Conservation (phyloP, 2,888 invertebrate species). For the Chloroclystis v-ata region DNA sequence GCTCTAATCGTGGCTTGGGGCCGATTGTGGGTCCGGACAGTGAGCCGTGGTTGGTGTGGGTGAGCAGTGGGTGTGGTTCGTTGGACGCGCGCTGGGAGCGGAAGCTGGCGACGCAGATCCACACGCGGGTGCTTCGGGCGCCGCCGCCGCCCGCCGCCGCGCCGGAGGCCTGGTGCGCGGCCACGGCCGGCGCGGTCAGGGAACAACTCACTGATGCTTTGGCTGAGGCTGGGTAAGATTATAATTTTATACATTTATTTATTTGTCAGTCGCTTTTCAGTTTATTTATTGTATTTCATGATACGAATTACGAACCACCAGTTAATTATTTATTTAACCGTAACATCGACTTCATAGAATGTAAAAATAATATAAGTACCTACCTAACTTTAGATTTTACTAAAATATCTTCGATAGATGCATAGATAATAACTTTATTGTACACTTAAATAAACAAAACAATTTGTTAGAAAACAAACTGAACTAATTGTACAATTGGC, state of each 20-base stretch:
- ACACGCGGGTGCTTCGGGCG: conserved; percentile 41
- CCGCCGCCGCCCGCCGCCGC: conserved; percentile 30
- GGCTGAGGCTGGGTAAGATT: conserved; percentile 46
- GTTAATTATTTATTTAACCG: too few relatives aligned
- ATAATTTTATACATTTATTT: conserved; percentile 1
- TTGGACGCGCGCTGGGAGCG: conserved; percentile 40
- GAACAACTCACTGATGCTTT: conserved; percentile 45
- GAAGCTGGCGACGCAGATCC: conserved; percentile 42
- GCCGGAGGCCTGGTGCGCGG: conserved; percentile 50
- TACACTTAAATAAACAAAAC: too few relatives aligned
- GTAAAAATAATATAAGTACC: too few relatives aligned
- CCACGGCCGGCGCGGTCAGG: conserved; percentile 38
- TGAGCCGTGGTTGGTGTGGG: conserved; percentile 42
- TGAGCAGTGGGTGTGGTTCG: conserved; percentile 33
- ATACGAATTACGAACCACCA: too few relatives aligned
- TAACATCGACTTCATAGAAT: too few relatives aligned
- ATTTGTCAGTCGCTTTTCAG: too few relatives aligned
- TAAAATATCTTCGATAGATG: too few relatives aligned
- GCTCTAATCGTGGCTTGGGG: background rate
- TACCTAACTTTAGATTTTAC: too few relatives aligned
- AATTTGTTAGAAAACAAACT: too few relatives aligned
- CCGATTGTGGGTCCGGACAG: conserved; percentile 24
- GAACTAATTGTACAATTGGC: too few relatives aligned
- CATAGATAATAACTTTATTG: too few relatives aligned
- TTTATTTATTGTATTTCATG: too few relatives aligned